phyloP scores from a whole-genome alignment of 2,113 vertebrate genomes.

The Poecile atricapillus region DNA sequence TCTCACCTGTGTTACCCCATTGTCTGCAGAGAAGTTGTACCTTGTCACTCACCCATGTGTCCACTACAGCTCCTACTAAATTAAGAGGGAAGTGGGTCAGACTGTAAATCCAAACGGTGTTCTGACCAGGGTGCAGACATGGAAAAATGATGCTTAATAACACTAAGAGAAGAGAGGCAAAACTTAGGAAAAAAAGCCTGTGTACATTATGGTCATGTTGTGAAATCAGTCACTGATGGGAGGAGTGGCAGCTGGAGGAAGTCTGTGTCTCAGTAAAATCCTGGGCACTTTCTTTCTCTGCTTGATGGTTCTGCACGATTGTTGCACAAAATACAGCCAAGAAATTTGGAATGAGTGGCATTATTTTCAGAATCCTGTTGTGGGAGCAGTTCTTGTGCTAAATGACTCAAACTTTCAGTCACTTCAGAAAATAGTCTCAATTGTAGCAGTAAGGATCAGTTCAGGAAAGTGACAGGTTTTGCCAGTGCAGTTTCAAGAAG shows the following conservation, averaged over 20 bases:
- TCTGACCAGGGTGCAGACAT: neutral
- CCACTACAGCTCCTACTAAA: neutral
- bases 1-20: neutral
- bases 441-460: neutral
- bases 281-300: neutral
- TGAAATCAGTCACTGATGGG: neutral
- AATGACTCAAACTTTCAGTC: constrained; percentile 22
- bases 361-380: constrained; percentile 1
- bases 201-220: fast-evolving
- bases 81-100: neutral
- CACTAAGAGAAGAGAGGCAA: neutral
- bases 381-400: constrained; percentile 21
- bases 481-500: neutral
- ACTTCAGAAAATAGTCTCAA: constrained; percentile 7
- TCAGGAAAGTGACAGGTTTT: neutral
- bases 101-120: neutral
- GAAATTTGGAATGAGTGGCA: neutral
- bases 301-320: neutral
- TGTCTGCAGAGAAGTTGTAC: neutral
- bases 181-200: neutral
- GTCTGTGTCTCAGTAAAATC: neutral
- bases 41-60: neutral
- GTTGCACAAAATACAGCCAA: neutral
- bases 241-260: neutral
- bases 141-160: neutral